Evolutionary conservation across 1,140 invertebrate species (phyloP).

Genomic region (Vanessa atalanta): DNA sequence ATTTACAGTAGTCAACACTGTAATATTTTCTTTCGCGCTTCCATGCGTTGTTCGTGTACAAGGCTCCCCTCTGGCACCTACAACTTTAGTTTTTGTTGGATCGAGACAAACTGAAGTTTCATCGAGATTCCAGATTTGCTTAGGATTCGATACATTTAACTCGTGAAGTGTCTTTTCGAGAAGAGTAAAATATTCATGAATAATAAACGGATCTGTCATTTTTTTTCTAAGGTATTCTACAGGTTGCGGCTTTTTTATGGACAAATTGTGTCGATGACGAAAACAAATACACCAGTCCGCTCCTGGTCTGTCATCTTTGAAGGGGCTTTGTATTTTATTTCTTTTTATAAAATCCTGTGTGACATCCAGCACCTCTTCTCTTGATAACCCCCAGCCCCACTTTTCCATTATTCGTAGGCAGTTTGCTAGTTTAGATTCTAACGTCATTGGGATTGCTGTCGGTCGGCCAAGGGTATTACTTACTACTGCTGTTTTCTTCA

Average conservation of each 20-base stretch:
- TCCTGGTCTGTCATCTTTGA: conserved; percentile 57
- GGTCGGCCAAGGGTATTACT: neutral
- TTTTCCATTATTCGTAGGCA: conserved; percentile 28
- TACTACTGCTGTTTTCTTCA: neutral
- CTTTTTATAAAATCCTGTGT: conserved; percentile 48
- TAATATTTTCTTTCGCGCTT: conserved; percentile 44
- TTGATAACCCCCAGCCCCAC: conserved; percentile 56
- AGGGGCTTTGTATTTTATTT: conserved; percentile 56
- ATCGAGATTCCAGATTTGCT: conserved; percentile 37
- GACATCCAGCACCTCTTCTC: conserved; percentile 53
- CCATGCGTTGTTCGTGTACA: conserved; percentile 34
- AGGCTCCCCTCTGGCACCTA: conserved; percentile 15
- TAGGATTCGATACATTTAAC: conserved; percentile 22
- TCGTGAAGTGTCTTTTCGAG: conserved; percentile 25
- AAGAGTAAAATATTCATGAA: conserved; percentile 18
- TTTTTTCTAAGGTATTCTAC: conserved; percentile 36
- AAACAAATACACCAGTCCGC: conserved; percentile 54
- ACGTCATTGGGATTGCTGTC: neutral
- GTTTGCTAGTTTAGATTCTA: neutral
- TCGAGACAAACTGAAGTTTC: conserved; percentile 36
- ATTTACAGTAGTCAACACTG: conserved; percentile 42
- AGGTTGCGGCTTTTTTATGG: conserved; percentile 39
- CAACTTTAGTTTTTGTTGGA: conserved; percentile 39
- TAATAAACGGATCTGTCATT: conserved; percentile 41
- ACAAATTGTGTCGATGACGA: conserved; percentile 17